phyloP scores from a whole-genome alignment of 2,113 vertebrate species.

The Diadophis punctatus region DNA sequence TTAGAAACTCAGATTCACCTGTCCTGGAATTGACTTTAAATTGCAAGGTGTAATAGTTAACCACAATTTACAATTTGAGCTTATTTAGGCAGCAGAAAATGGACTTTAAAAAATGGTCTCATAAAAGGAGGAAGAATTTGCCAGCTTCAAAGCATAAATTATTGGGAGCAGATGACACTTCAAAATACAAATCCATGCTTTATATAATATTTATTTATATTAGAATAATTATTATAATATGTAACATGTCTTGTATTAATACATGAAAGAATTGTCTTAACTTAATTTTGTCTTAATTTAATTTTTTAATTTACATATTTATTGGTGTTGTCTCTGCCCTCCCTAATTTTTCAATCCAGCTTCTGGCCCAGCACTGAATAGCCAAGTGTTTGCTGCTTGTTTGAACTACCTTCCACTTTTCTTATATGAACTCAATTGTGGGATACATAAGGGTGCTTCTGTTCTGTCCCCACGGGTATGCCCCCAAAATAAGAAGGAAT shows the following conservation, averaged over 20 bases:
- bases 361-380: background rate
- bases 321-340: background rate
- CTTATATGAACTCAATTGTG: background rate
- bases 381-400: background rate
- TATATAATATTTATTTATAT: background rate
- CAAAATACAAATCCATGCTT: background rate
- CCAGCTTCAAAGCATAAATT: background rate
- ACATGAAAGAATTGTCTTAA: background rate
- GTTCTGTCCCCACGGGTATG: too few species aligned
- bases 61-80: background rate
- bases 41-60: background rate
- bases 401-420: background rate
- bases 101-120: background rate
- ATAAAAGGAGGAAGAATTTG: background rate
- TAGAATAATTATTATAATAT: background rate
- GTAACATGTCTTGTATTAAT: background rate
- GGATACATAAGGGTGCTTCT: background rate
- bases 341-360: background rate
- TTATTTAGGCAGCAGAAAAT: background rate
- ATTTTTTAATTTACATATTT: background rate
- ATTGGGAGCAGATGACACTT: background rate
- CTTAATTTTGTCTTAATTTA: background rate
- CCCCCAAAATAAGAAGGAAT: too few species aligned
- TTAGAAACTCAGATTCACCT: background rate
- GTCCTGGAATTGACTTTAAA: background rate